Evolutionary conservation across 2,888 invertebrate species (phyloP).

Genomic region (Clostera curtula): DNA sequence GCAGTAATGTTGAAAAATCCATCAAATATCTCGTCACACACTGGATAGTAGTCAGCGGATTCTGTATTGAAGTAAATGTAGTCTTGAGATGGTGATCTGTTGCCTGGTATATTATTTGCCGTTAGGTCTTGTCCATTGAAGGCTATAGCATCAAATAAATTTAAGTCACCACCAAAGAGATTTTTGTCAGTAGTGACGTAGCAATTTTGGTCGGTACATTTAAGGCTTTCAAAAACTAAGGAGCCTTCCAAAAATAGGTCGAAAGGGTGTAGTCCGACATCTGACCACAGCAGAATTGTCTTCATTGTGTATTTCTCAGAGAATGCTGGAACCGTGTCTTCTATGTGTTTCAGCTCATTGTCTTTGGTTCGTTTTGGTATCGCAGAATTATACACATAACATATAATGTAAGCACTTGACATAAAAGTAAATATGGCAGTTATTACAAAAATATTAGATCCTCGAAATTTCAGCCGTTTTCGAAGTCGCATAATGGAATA

Average conservation of each 20-base stretch:
- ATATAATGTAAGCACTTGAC: too few relatives aligned
- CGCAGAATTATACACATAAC: too few relatives aligned
- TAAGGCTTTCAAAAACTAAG: conserved; percentile 40
- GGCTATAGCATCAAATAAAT: conserved; percentile 47
- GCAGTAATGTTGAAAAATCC: conserved; percentile 61
- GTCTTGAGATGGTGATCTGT: conserved; percentile 42
- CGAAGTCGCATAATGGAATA: too few relatives aligned
- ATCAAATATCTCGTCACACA: conserved; percentile 41
- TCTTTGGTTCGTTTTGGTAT: too few relatives aligned
- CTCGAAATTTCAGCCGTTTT: too few relatives aligned
- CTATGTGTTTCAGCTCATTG: too few relatives aligned
- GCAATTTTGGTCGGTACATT: conserved; percentile 49
- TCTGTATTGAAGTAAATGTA: conserved; percentile 59
- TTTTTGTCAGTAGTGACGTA: conserved; percentile 41
- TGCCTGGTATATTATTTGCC: conserved; percentile 27
- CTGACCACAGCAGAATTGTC: too few relatives aligned
- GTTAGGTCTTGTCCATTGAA: conserved; percentile 50
- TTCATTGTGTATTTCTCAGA: too few relatives aligned
- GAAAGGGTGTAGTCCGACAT: too few relatives aligned
- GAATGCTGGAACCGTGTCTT: too few relatives aligned
- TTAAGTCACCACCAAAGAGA: conserved; percentile 28
- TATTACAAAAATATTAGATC: too few relatives aligned
- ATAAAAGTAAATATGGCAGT: too few relatives aligned
- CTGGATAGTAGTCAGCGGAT: conserved; percentile 51
- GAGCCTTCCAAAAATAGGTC: conserved; percentile 34